Percentiles rank a stretch among this genome's conserved stretches.
phyloP scores from a whole-genome alignment of 2,888 invertebrate genomes.

The Minunthozetes semirufus region DNA sequence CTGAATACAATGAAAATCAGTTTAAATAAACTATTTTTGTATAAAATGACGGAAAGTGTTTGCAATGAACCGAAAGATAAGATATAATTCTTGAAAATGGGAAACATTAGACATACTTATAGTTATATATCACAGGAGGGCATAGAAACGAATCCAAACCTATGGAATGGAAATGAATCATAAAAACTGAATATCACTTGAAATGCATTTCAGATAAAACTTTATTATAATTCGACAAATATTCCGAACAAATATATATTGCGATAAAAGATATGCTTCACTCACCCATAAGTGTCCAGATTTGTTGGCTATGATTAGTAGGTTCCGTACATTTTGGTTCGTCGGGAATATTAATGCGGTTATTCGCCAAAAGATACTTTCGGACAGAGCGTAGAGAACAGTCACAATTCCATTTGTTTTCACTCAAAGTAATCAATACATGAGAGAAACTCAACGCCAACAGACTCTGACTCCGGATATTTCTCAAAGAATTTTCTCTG shows the following conservation, averaged over 20 bases:
- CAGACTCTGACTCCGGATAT: constrained; percentile 14
- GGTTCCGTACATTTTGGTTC: constrained; percentile 28
- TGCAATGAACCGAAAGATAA: no score
- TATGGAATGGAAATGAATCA: constrained; percentile 16
- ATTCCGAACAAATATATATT: neutral
- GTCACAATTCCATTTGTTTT: constrained; percentile 60
- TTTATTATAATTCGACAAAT: neutral
- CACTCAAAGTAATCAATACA: constrained; percentile 15
- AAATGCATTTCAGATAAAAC: neutral
- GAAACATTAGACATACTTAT: constrained; percentile 14
- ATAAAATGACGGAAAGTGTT: no score
- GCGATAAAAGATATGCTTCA: neutral
- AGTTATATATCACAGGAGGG: constrained; percentile 12
- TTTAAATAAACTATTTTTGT: no score
- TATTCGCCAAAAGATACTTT: constrained; percentile 51
- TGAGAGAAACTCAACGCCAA: constrained; percentile 31
- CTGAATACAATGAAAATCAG: no score
- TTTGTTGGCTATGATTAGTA: neutral
- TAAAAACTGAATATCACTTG: neutral
- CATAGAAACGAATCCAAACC: constrained; percentile 30
- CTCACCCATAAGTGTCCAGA: constrained; percentile 36
- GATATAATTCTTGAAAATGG: neutral
- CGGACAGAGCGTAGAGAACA: constrained; percentile 72
- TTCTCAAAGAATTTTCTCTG: constrained; percentile 28
- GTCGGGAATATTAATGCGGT: constrained; percentile 26